Conservation (phyloP, 2,113 vertebrate genomes). For the Acinonyx jubatus region DNA sequence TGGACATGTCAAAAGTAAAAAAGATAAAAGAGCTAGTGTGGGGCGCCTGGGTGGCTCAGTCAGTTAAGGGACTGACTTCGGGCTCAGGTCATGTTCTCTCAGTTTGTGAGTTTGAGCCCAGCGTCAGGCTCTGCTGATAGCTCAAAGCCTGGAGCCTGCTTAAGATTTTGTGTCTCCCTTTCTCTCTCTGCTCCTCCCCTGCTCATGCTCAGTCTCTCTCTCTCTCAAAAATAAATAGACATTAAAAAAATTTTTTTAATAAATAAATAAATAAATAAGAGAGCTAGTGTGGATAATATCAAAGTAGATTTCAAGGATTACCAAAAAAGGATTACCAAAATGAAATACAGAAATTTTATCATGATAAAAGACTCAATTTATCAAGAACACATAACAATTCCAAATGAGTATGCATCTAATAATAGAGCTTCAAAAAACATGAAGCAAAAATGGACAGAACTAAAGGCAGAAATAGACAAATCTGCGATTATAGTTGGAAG, state of each 20-base stretch:
- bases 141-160: too few species aligned
- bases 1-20: background rate
- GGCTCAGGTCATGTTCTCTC: too few species aligned
- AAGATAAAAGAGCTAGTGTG: background rate
- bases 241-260: too few species aligned
- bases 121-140: too few species aligned
- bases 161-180: too few species aligned
- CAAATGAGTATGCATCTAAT: background rate
- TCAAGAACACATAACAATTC: background rate
- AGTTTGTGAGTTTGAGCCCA: too few species aligned
- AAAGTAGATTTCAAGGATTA: background rate
- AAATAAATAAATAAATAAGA: background rate
- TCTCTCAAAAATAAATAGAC: too few species aligned
- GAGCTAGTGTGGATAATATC: background rate
- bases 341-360: background rate
- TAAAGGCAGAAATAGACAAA: background rate
- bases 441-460: background rate
- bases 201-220: too few species aligned
- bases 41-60: too few species aligned
- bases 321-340: background rate
- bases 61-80: too few species aligned
- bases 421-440: constrained; percentile 4
- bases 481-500: background rate
- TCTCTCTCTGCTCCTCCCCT: too few species aligned
- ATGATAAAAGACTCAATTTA: background rate